Percentiles rank a stretch among this genome's conserved stretches.
These are phyloP conservation scores for Spongilla lacustris DNA, from an alignment of 37 sponge, comb jelly and placozoan species.

Conservation along the genomic window DNA sequence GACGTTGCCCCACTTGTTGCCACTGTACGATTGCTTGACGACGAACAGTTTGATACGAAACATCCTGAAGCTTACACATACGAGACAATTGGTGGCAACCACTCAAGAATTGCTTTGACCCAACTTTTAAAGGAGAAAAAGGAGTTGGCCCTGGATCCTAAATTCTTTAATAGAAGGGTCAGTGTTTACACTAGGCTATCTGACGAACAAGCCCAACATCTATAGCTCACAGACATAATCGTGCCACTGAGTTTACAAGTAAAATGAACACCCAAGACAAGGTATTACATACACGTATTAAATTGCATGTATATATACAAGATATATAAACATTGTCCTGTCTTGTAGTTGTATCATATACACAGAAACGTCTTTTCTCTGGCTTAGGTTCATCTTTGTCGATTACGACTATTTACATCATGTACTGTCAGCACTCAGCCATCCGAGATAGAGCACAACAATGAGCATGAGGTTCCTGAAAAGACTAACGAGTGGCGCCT, in stretches of 20 bases:
- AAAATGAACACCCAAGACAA: neutral
- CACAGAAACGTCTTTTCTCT: neutral
- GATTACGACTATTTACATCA: neutral
- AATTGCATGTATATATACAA: neutral
- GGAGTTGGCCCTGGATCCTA: neutral
- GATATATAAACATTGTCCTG: no score
- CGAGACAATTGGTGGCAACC: slow-evolving; percentile 38
- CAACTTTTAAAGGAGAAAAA: slow-evolving; percentile 9
- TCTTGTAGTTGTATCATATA: no score
- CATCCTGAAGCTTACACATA: slow-evolving; percentile 34
- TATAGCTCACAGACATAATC: neutral
- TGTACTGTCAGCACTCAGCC: no score
- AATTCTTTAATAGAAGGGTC: neutral
- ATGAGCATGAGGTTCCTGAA: no score
- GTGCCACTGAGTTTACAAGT: neutral
- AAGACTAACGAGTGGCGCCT: no score
- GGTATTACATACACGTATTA: neutral
- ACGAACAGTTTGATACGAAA: slow-evolving; percentile 12
- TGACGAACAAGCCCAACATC: neutral
- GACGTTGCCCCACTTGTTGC: slow-evolving; percentile 31
- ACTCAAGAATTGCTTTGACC: slow-evolving; percentile 23
- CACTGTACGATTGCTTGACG: neutral
- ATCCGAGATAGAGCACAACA: no score
- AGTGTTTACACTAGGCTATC: neutral
- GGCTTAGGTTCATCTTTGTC: neutral